phyloP scores from a whole-genome alignment of 1,140 invertebrate genomes.

The Lordiphosa mommai region DNA sequence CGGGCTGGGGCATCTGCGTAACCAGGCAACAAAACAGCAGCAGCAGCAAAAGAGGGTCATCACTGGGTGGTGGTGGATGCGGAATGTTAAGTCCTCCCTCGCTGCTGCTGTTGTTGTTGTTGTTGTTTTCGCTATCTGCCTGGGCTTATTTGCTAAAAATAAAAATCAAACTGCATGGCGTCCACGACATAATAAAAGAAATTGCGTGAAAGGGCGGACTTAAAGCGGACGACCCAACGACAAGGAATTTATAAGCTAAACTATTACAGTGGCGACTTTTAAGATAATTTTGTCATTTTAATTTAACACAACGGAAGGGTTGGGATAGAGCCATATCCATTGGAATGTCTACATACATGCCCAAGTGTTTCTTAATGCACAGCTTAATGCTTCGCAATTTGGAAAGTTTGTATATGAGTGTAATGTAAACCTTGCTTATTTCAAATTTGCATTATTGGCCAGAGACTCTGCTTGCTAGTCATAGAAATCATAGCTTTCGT shows the following conservation, averaged over 20 bases:
- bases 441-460: too few species aligned
- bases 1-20: constrained; percentile 1
- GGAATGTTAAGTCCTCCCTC: constrained; percentile 20
- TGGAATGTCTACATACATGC: too few species aligned
- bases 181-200: constrained; percentile 56
- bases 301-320: too few species aligned
- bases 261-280: background rate
- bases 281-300: constrained; percentile 10
- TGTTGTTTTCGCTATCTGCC: constrained; percentile 53
- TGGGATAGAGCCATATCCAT: too few species aligned
- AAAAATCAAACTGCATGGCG: constrained; percentile 69
- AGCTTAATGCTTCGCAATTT: too few species aligned
- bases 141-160: constrained; percentile 73
- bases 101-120: background rate
- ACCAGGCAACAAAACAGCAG: background rate
- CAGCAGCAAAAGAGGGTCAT: constrained; percentile 5
- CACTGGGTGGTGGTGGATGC: background rate
- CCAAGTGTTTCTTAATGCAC: too few species aligned
- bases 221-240: constrained; percentile 24
- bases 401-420: too few species aligned
- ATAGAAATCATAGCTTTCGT: too few species aligned
- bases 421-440: too few species aligned
- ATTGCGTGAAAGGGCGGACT: constrained; percentile 68
- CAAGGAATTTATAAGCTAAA: constrained; percentile 2
- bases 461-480: too few species aligned